Base-by-base conservation (phyloP, 2,797 vertebrate genomes). In the Characodon lateralis region DNA sequence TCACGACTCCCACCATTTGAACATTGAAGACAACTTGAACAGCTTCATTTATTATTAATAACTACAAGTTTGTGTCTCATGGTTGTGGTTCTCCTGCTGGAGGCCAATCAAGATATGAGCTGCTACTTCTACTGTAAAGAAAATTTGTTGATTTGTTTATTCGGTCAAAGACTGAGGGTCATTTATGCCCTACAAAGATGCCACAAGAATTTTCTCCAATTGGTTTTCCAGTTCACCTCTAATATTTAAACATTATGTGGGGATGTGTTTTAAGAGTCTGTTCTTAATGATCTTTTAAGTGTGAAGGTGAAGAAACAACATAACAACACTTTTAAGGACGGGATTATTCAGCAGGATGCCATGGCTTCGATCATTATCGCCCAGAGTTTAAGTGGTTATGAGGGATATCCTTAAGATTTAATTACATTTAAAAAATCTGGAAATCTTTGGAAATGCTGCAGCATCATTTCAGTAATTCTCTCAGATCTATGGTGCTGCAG, bases 401-500 rank as follows among this genome's bases (percentile, higher is more conserved):
- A 78, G 77, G 65, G 72, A 77, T 66, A 80, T 84, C 43, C 80
- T 50, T 79, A 87, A 82, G 65, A 80, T 89, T 84, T 85, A 89
- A 89, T 86, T 85, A 75, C 59, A 79, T 59, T 28, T 77, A 75
- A 66, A 71, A 68, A 77, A 83, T 79, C 28, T 53, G 28, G 31
- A 81, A 63, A 85, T 63, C 74, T 76, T 75, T 22, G 39, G 46
- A 31, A 28, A 71, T 8, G 12, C 79, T 81, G 65, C 56, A 63
- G 71, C 73, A 81, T 74, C 71, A 83, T 83, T 85, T 89, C 46
- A 86, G 80, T 84, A 88, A 81, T 82, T 83, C 80, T 80, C 80
- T 71, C 76, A 82, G 81, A 87, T 92, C 86, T 89, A 83, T 73
- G 84, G 83, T 88, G 82, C 80, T 77, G 55, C 41, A 76, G 73